A percentile compares a stretch with the other conserved stretches of the same genome.
Evolutionary conservation across 2,888 invertebrate species (phyloP).

Genomic region (Cerastis rubricosa): DNA sequence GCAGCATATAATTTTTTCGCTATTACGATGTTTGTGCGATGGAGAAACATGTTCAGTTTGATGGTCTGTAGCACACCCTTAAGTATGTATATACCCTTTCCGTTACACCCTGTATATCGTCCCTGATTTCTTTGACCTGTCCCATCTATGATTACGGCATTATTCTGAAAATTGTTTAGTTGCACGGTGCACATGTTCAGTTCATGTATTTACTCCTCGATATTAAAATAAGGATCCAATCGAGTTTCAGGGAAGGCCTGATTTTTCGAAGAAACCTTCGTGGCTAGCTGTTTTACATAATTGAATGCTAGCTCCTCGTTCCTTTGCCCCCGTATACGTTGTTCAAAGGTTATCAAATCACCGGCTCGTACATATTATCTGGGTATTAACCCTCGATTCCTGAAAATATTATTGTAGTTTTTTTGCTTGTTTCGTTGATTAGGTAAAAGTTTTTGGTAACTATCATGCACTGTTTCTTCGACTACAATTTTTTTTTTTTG

Average conservation of each 20-base stretch:
- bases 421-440: background rate
- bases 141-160: background rate
- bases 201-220: slow-evolving; percentile 6
- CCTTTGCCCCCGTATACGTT: background rate
- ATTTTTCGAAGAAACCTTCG: slow-evolving; percentile 33
- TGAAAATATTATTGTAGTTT: background rate
- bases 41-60: too few relatives aligned
- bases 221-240: slow-evolving; percentile 49
- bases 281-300: slow-evolving; percentile 38
- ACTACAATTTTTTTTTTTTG: background rate
- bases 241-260: slow-evolving; percentile 36
- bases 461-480: background rate
- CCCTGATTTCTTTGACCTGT: background rate
- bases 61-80: too few relatives aligned
- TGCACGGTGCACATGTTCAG: background rate
- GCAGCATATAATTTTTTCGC: too few relatives aligned
- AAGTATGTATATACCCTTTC: too few relatives aligned
- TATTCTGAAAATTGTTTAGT: background rate
- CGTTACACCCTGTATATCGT: too few relatives aligned
- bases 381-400: slow-evolving; percentile 1
- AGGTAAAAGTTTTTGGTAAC: background rate
- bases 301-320: slow-evolving; percentile 21
- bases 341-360: slow-evolving; percentile 1
- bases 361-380: slow-evolving; percentile 10
- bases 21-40: too few relatives aligned